These are phyloP conservation scores for Heliconius nattereri DNA, from an alignment of 1,140 invertebrate genomes.

Conservation along the genomic window DNA sequence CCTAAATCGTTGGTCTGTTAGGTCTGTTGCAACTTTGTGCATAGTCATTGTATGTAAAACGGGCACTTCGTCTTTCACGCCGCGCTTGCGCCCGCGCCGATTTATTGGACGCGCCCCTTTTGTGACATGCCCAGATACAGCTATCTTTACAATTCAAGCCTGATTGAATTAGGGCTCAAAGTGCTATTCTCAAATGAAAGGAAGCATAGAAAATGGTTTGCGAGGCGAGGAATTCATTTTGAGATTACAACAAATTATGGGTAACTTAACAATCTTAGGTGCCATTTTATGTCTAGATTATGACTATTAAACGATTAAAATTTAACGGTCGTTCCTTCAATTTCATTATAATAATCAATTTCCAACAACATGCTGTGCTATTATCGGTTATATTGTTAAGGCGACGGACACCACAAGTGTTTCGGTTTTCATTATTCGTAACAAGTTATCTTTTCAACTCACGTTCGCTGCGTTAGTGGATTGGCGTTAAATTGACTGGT, in stretches of 20 bases:
- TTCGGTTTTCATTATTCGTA: conserved; percentile 39
- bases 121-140: conserved; percentile 66
- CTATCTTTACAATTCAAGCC: conserved; percentile 54
- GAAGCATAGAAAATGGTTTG: conserved; percentile 41
- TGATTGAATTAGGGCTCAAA: conserved; percentile 66
- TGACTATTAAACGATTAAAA: conserved; percentile 43
- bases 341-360: conserved; percentile 35
- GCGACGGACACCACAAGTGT: conserved; percentile 30
- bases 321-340: conserved; percentile 30
- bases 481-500: conserved; percentile 39
- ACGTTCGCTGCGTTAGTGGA: conserved; percentile 35
- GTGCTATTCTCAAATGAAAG: conserved; percentile 49
- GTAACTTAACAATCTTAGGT: conserved; percentile 35
- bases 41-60: conserved; percentile 79
- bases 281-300: conserved; percentile 37
- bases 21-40: conserved; percentile 66
- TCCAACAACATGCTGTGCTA: conserved; percentile 28
- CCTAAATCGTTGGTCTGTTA: conserved; percentile 48
- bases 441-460: conserved; percentile 39
- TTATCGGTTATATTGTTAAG: conserved; percentile 35
- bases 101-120: conserved; percentile 76
- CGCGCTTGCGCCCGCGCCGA: conserved; percentile 60
- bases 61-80: conserved; percentile 77
- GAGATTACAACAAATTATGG: conserved; percentile 27
- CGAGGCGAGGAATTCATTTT: conserved; percentile 28